These are phyloP conservation scores for Petaurus breviceps DNA, from an alignment of 2,113 vertebrate genomes.

Conservation along the genomic window DNA sequence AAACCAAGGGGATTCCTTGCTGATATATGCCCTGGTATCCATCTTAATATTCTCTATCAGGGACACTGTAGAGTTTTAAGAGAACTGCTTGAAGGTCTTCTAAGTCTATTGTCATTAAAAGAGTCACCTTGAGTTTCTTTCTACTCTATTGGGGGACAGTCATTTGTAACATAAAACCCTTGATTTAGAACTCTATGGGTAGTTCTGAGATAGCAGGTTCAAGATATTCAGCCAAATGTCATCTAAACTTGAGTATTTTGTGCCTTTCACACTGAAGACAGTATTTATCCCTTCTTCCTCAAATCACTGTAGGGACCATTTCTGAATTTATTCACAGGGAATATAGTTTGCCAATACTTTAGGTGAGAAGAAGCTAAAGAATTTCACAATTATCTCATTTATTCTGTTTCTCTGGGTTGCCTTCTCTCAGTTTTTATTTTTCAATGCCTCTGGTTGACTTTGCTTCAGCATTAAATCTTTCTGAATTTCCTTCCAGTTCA, in stretches of 20 bases:
- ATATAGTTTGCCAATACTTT: neutral
- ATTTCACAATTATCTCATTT: neutral
- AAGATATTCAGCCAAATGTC: neutral
- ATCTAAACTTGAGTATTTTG: neutral
- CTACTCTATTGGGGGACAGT: neutral
- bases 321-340: neutral
- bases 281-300: constrained; percentile 11
- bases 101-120: neutral
- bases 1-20: neutral
- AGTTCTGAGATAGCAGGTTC: neutral
- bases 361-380: neutral
- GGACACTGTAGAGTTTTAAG: neutral
- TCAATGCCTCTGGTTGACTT: constrained; percentile 5
- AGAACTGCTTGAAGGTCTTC: neutral
- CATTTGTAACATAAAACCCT: neutral
- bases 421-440: neutral
- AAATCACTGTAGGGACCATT: neutral
- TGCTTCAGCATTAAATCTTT: constrained; percentile 17
- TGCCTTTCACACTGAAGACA: neutral
- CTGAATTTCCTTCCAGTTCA: constrained; percentile 10
- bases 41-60: neutral
- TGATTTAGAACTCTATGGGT: neutral
- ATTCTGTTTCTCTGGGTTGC: neutral
- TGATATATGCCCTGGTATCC: neutral
- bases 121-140: neutral